Evolutionary conservation across 2,888 invertebrate species (phyloP), one percentile per base, ranked within the genome.

Genomic region (Epicampocera succincta): DNA sequence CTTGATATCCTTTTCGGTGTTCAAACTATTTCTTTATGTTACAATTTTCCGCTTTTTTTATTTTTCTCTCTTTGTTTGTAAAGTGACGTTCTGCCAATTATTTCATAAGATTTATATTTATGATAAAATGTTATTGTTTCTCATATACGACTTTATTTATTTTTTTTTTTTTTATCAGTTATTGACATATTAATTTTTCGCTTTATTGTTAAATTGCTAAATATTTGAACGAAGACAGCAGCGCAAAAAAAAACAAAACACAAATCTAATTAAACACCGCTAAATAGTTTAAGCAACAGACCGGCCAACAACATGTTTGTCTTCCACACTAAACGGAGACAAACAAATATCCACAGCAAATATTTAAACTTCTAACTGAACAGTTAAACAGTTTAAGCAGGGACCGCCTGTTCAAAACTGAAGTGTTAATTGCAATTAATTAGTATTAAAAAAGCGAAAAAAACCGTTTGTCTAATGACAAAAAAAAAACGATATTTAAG

Each of bases 361-460:
- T 71, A 71, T 58, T 71, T 58, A n/a, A 58, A 58, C 58, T 58
- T 33, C 63, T 33, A 29, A 33, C 33, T 8, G 33, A 33, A 9
- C 17, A 54, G 4, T 42, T 42, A 42, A 68, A 54, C 68, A 68
- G 21, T 13, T 42, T 25, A 40, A 54, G 40, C 13, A 71, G 48
- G 40, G 60, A 44, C 33, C 65, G 29, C 21, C 44, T 44, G 56
- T 60, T 76, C 44, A 44, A 46, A 17, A 15, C 17, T 74, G 9
- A 74, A 74, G 56, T 46, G 54, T 13, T 56, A 46, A 63, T 65
- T 73, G 40, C 38, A 66, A 56, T 38, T 40, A 58, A 15, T n/a
- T n/a, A n/a, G n/a, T 48, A 58, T 29, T 33, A 9, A 33, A 33
- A 3, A 33, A 33, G 8, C 8, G 8, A 33, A 33, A 33, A 33